Evolutionary conservation across 2,113 vertebrate genomes (phyloP), one percentile per base, ranked within the genome.

Genomic region (Tylochromis polylepis): DNA sequence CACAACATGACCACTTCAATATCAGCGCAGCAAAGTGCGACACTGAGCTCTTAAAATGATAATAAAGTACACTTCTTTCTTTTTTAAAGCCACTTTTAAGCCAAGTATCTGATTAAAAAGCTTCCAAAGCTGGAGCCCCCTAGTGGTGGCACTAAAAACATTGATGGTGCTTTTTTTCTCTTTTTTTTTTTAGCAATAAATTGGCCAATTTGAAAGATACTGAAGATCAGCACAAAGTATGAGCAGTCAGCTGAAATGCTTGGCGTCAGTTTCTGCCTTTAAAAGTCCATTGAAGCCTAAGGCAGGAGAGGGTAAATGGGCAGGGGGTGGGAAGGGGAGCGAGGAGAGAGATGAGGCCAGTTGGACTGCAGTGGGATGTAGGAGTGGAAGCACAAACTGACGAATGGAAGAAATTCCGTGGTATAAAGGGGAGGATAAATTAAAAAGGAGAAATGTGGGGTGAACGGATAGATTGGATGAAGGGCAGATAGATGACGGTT

Each of bases 381-480:
- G 84, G 85, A 85, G 87, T 75, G 83, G 60, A 75, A 55, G 85
- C 79, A 27, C 3, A 38, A 59, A 81, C 72, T 83, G 83, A 92
- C 27, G 53, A 62, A 92, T 88, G 90, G 90, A 87, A 46, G 82
- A 51, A 91, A 88, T 84, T 85, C 82, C 34, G 55, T 41, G 11
- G 77, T 41, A 87, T 89, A 87, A 93, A 88, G 41, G 62, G 43
- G 62, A 56, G 78, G 88, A 86, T 58, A 72, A 92, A 90, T 92
- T 87, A 93, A 91, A 92, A 92, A 90, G 87, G 84, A 88, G 83
- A 87, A 92, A 84, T 90, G 85, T 79, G 93, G 87, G 85, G 58
- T 88, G 87, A 92, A 91, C 86, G 87, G 93, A 89, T 83, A 88
- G 87, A 87, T 80, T 18, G 82, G 82, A 87, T 86, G 91, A 91